These are phyloP conservation scores for Lontra canadensis DNA, from an alignment of 2,113 vertebrate species.

Conservation along the genomic window DNA sequence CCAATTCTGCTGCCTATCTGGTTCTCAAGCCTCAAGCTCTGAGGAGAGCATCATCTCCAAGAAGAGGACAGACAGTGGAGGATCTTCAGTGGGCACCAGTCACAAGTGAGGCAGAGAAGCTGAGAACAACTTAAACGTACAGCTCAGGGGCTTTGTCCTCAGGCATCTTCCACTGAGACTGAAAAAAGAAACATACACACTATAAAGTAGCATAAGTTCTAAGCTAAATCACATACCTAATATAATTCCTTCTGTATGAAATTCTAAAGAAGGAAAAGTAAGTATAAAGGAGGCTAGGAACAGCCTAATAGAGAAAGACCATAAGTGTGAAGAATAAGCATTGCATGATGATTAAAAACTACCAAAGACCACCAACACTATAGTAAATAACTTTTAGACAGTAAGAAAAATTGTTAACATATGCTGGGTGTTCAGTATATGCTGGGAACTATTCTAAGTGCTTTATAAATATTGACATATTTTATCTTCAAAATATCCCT, in stretches of 20 bases:
- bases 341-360: not conserved
- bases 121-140: not conserved
- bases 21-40: not conserved
- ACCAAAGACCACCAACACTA: not conserved
- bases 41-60: not conserved
- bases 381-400: not conserved
- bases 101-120: not conserved
- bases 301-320: not conserved
- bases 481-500: not conserved
- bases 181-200: not conserved
- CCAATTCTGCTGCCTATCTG: not conserved
- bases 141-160: not conserved
- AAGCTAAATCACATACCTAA: not conserved
- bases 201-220: not conserved
- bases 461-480: not conserved
- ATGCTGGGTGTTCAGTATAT: not conserved
- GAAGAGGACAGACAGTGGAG: not conserved
- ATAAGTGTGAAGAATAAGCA: not conserved
- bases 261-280: not conserved
- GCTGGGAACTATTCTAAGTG: not conserved
- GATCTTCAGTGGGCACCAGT: not conserved
- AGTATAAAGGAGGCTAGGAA: not conserved
- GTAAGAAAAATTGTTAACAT: not conserved
- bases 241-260: not conserved
- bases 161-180: not conserved